These are phyloP conservation scores for Polietes domitor DNA, from an alignment of 2,888 invertebrate genomes.

Conservation along the genomic window DNA sequence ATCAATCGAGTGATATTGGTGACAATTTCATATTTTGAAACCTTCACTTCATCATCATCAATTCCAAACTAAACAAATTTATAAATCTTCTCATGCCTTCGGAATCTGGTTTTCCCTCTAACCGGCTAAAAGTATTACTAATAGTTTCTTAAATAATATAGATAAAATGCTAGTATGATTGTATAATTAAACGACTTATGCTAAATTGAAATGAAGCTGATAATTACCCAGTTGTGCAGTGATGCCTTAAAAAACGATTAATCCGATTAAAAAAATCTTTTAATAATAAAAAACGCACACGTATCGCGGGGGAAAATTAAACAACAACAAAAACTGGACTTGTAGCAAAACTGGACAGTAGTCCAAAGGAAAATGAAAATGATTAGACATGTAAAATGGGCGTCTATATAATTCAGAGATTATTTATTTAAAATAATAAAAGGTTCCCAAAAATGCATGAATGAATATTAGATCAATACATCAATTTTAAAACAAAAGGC, in stretches of 20 bases:
- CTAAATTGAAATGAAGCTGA: conserved; percentile 56
- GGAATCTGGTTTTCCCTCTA: not conserved
- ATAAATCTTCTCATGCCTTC: not conserved
- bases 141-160: conserved; percentile 28
- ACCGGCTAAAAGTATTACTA: not conserved
- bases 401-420: too few species aligned
- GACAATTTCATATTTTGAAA: too few species aligned
- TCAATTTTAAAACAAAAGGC: too few species aligned
- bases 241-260: conserved; percentile 63
- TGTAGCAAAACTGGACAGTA: too few species aligned
- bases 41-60: too few species aligned
- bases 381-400: too few species aligned
- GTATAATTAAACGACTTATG: conserved; percentile 32
- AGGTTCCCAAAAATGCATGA: too few species aligned
- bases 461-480: too few species aligned
- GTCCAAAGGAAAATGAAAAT: too few species aligned
- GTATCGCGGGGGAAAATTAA: conserved; percentile 26
- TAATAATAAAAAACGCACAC: conserved; percentile 18
- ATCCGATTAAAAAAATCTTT: conserved; percentile 56
- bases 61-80: too few species aligned
- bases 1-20: too few species aligned
- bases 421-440: too few species aligned
- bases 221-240: conserved; percentile 64
- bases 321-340: conserved; percentile 12
- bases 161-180: conserved; percentile 23